Evolutionary conservation across 2,888 invertebrate genomes (phyloP).

Genomic region (Atethmia centrago): DNA sequence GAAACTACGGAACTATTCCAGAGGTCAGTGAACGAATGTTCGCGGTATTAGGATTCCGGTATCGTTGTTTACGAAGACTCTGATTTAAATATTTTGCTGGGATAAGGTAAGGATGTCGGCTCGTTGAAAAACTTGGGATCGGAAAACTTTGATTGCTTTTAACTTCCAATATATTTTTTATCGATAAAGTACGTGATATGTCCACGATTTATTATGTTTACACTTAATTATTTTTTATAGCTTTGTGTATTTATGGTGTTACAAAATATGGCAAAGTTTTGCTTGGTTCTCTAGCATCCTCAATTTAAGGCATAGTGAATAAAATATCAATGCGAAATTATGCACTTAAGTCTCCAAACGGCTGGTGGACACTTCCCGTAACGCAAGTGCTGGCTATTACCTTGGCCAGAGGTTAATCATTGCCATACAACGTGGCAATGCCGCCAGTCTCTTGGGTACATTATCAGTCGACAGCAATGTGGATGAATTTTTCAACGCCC

Average conservation of each 20-base stretch:
- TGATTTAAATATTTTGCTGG: slow-evolving; percentile 48
- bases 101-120: background rate
- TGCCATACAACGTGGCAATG: too few species aligned
- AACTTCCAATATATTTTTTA: slow-evolving; percentile 16
- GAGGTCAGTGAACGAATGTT: slow-evolving; percentile 25
- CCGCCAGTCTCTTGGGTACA: too few species aligned
- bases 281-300: background rate
- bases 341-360: too few species aligned
- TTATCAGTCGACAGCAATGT: too few species aligned
- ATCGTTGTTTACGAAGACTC: slow-evolving; percentile 22
- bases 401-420: too few species aligned
- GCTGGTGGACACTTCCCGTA: too few species aligned
- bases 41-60: slow-evolving; percentile 48
- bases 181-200: background rate
- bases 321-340: background rate
- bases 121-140: background rate
- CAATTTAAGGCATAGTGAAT: background rate
- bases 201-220: background rate
- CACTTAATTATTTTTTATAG: background rate
- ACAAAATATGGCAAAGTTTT: too few species aligned
- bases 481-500: too few species aligned
- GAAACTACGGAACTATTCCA: slow-evolving; percentile 25
- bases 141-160: slow-evolving; percentile 33
- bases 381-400: too few species aligned
- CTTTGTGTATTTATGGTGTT: background rate